Conservation (phyloP, 2,888 invertebrate genomes). For the Stratiomys singularior region DNA sequence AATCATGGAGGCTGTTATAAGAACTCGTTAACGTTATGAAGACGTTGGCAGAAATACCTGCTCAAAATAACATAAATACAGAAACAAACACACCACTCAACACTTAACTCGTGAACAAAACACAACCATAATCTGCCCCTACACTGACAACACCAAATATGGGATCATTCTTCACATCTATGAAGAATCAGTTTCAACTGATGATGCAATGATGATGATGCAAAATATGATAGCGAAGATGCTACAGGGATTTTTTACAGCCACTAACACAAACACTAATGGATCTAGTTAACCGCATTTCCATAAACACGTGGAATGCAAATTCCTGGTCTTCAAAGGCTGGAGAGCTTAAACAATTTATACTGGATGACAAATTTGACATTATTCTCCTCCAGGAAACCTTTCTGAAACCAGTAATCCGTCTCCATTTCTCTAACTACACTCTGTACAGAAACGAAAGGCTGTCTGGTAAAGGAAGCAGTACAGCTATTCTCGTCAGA, state of each 20-base stretch:
- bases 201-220: neutral
- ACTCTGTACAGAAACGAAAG: constrained; percentile 7
- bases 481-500: neutral
- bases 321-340: neutral
- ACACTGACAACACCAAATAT: neutral
- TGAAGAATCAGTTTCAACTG: neutral
- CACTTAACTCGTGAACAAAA: neutral
- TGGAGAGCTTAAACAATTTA: neutral
- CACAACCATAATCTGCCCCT: neutral
- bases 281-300: neutral
- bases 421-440: neutral
- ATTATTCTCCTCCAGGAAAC: constrained; percentile 15
- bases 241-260: too few species aligned
- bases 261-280: neutral
- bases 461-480: neutral
- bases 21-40: neutral
- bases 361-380: neutral
- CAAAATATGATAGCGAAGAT: neutral
- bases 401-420: constrained; percentile 1
- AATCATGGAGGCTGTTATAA: neutral
- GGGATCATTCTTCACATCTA: neutral
- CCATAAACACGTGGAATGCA: neutral
- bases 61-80: neutral
- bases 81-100: neutral
- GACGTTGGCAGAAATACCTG: neutral